Evolutionary conservation across 2,888 invertebrate genomes (phyloP).

Genomic region (Cephalotes varians): DNA sequence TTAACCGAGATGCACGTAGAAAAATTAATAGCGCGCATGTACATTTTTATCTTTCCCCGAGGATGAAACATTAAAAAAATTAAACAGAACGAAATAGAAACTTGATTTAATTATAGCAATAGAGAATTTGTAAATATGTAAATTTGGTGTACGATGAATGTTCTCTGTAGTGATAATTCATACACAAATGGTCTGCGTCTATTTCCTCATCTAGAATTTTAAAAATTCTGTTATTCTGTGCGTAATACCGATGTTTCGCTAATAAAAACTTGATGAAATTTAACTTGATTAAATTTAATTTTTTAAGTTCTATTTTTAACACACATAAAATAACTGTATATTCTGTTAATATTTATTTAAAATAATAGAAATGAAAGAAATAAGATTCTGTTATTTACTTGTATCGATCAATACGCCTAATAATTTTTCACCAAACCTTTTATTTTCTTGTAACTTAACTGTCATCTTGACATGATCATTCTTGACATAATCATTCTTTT

Average conservation of each 20-base stretch:
- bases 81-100: background rate
- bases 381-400: background rate
- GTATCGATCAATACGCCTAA: background rate
- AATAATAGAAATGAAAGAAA: background rate
- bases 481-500: background rate
- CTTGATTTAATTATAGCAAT: background rate
- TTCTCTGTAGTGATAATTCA: background rate
- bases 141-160: background rate
- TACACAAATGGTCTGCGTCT: background rate
- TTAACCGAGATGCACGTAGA: constrained; percentile 21
- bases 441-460: background rate
- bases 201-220: background rate
- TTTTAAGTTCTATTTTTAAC: constrained; percentile 1
- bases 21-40: constrained; percentile 16
- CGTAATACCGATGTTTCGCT: background rate
- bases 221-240: background rate
- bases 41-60: constrained; percentile 22
- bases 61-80: background rate
- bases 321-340: background rate
- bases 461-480: background rate
- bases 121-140: constrained; percentile 15
- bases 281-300: background rate
- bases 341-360: background rate
- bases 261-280: background rate
- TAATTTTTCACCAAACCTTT: background rate